phyloP scores from a whole-genome alignment of 2,113 vertebrate genomes.

The Echinops telfairi region DNA sequence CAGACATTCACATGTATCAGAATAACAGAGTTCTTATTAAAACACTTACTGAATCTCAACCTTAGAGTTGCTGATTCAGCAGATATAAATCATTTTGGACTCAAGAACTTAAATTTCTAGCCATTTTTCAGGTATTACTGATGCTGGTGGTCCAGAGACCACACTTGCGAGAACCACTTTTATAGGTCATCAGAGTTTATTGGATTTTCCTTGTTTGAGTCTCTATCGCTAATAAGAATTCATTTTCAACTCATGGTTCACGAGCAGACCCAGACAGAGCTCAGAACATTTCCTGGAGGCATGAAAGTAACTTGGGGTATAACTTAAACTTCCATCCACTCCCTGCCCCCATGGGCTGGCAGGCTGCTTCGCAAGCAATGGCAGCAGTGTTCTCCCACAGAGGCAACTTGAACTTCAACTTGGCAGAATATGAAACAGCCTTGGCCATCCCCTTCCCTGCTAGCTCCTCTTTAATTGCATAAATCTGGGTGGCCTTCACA shows the following conservation, averaged over 20 bases:
- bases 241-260: neutral
- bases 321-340: neutral
- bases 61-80: slow-evolving; percentile 53
- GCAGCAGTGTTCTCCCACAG: slow-evolving; percentile 42
- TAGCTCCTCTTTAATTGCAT: slow-evolving; percentile 74
- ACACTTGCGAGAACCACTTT: neutral
- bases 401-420: slow-evolving; percentile 65
- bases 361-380: neutral
- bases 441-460: slow-evolving; percentile 58
- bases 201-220: neutral
- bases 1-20: neutral
- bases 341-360: neutral
- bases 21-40: slow-evolving; percentile 17
- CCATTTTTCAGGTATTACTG: slow-evolving; percentile 2
- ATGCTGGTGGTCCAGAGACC: neutral
- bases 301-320: neutral
- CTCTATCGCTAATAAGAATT: slow-evolving; percentile 21
- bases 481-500: slow-evolving; percentile 73
- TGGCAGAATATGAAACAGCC: slow-evolving; percentile 70
- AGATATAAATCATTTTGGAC: neutral
- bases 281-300: neutral
- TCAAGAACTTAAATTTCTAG: neutral
- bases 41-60: neutral
- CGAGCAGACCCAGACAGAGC: neutral
- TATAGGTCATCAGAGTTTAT: neutral